Percentiles rank a stretch among this genome's conserved stretches.
Evolutionary conservation across 2,797 vertebrate species (phyloP).

Genomic region (Zenarchopterus dispar): DNA sequence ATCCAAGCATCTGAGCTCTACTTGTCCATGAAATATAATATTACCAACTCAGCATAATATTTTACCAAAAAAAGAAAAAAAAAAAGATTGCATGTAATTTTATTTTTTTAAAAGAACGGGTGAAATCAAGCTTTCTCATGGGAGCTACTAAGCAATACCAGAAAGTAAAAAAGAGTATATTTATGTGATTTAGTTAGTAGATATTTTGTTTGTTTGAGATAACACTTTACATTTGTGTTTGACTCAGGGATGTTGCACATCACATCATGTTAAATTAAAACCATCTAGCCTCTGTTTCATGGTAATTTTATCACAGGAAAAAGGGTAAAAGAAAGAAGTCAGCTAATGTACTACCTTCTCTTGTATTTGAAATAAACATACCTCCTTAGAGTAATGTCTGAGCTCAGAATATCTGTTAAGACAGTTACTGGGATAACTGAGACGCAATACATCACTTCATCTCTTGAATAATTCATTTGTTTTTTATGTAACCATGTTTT

Average conservation of each 20-base stretch:
- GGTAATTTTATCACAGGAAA: background rate
- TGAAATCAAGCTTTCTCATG: background rate
- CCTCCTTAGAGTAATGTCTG: background rate
- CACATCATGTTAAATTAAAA: background rate
- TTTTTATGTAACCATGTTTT: conserved; percentile 57
- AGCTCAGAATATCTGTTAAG: conserved; percentile 42
- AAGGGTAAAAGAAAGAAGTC: background rate
- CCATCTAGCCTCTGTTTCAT: background rate
- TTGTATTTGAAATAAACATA: background rate
- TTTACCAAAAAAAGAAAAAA: too few relatives aligned
- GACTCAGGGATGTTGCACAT: too few relatives aligned
- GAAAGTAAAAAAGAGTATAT: background rate
- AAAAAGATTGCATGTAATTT: too few relatives aligned
- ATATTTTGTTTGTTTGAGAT: background rate
- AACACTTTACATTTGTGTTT: background rate
- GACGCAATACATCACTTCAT: conserved; percentile 24
- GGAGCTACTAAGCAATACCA: background rate
- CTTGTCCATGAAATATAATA: too few relatives aligned
- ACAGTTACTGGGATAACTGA: conserved; percentile 46
- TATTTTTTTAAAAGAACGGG: conserved; percentile 23
- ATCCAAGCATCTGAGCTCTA: too few relatives aligned
- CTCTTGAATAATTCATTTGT: conserved; percentile 55
- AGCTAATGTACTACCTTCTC: background rate
- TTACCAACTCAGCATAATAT: too few relatives aligned
- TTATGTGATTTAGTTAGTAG: background rate